phyloP scores from a whole-genome alignment of 1,140 invertebrate genomes.

The Elysia chlorotica region DNA sequence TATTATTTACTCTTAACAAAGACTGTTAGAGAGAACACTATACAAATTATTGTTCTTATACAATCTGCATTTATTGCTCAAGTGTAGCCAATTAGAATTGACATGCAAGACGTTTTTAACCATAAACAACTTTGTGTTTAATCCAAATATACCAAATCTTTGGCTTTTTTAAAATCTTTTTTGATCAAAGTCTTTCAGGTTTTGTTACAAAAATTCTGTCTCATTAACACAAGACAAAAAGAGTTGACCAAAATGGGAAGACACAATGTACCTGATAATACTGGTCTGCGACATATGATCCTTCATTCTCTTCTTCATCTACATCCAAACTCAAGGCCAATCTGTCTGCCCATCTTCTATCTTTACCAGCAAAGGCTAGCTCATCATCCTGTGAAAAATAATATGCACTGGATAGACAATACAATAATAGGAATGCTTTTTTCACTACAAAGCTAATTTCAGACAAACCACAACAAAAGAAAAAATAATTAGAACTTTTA shows the following conservation, averaged over 20 bases:
- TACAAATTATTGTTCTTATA: no score
- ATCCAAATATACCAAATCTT: no score
- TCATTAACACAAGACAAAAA: not conserved
- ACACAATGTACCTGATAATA: not conserved
- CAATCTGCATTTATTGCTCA: no score
- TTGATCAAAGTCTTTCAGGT: not conserved
- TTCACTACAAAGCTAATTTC: not conserved
- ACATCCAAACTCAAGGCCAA: constrained; percentile 9
- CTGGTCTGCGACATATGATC: not conserved
- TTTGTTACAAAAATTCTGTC: not conserved
- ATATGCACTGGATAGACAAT: not conserved
- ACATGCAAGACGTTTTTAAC: no score
- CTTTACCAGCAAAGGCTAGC: constrained; percentile 8
- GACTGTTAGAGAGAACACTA: no score
- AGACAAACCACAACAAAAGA: not conserved
- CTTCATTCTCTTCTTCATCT: constrained; percentile 7
- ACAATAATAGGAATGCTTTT: not conserved
- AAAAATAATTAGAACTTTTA: not conserved
- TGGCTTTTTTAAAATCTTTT: not conserved
- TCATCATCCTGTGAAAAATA: not conserved
- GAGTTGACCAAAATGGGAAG: not conserved
- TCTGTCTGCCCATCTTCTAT: constrained; percentile 13
- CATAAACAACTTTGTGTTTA: no score
- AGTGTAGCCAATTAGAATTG: no score
- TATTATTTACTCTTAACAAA: no score